Conservation (phyloP, 2,888 invertebrate genomes). For the Drosophila hamatofila region DNA sequence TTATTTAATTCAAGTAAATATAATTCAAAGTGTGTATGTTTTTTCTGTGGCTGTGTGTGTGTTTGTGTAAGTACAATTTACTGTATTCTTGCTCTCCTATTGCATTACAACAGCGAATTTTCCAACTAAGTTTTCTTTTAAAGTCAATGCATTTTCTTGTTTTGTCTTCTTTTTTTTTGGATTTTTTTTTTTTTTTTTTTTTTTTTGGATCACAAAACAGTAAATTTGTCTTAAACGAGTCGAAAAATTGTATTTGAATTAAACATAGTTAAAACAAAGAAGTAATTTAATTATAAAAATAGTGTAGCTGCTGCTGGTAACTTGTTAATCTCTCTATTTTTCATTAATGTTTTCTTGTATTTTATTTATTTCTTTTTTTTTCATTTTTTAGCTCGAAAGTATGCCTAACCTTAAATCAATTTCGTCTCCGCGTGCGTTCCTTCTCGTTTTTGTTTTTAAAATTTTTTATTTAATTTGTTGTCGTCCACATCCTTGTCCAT, state of each 20-base stretch:
- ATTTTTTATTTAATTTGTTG: conserved; percentile 11
- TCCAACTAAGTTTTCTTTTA: conserved; percentile 31
- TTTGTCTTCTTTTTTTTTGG: conserved; percentile 32
- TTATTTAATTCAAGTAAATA: conserved; percentile 82
- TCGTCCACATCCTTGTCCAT: conserved; percentile 75
- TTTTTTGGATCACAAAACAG: conserved; percentile 77
- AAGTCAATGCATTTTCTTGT: conserved; percentile 26
- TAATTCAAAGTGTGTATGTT: conserved; percentile 74
- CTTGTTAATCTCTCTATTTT: conserved; percentile 30
- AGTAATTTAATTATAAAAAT: conserved; percentile 72
- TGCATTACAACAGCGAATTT: conserved; percentile 59
- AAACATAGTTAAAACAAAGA: conserved; percentile 70
- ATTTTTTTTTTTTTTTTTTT: conserved; percentile 24
- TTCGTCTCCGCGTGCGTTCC: conserved; percentile 46
- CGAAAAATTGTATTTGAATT: conserved; percentile 62
- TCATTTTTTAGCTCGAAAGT: conserved; percentile 68
- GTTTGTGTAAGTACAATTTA: conserved; percentile 77
- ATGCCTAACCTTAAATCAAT: conserved; percentile 75
- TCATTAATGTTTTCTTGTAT: neutral
- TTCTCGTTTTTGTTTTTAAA: neutral
- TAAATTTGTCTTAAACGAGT: conserved; percentile 74
- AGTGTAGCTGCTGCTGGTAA: conserved; percentile 56
- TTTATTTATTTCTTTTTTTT: conserved; percentile 28
- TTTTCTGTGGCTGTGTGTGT: conserved; percentile 52
- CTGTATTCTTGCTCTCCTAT: conserved; percentile 65